These are phyloP conservation scores for Neodontobutis hainanensis DNA, from an alignment of 2,113 vertebrate species.

Conservation along the genomic window DNA sequence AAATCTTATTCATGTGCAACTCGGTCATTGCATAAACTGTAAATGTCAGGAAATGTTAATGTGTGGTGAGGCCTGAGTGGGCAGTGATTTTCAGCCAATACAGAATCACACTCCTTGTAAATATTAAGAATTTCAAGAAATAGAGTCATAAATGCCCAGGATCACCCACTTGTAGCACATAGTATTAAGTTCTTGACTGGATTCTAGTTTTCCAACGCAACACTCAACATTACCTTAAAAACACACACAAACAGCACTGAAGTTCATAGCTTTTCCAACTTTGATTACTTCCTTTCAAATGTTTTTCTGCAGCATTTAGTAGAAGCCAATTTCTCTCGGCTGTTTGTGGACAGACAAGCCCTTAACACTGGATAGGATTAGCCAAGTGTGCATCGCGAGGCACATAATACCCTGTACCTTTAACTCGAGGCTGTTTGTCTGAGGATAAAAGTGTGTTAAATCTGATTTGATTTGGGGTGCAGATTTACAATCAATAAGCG, in stretches of 20 bases:
- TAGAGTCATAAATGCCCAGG: background rate
- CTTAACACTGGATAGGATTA: constrained; percentile 11
- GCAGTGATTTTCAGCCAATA: constrained; percentile 9
- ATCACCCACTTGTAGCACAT: background rate
- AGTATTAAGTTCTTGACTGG: background rate
- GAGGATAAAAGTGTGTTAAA: constrained; percentile 28
- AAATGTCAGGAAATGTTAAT: constrained; percentile 23
- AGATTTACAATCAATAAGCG: constrained; percentile 35
- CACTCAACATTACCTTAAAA: no score
- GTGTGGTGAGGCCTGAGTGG: constrained; percentile 4
- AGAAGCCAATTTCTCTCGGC: background rate
- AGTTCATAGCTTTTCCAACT: background rate
- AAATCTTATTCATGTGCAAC: constrained; percentile 8
- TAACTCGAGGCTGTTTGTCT: constrained; percentile 25
- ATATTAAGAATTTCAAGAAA: background rate
- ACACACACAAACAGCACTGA: no score
- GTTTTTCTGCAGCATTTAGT: background rate
- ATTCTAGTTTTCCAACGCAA: background rate
- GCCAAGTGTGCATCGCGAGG: constrained; percentile 16
- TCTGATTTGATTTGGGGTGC: constrained; percentile 31
- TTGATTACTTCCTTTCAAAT: background rate
- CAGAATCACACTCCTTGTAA: background rate
- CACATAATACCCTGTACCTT: constrained; percentile 12
- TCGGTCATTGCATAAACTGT: constrained; percentile 15
- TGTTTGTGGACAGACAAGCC: background rate